Percentiles rank a stretch among this genome's conserved stretches.
phyloP scores from a whole-genome alignment of 1,140 invertebrate species.

The Eumaeus atala region DNA sequence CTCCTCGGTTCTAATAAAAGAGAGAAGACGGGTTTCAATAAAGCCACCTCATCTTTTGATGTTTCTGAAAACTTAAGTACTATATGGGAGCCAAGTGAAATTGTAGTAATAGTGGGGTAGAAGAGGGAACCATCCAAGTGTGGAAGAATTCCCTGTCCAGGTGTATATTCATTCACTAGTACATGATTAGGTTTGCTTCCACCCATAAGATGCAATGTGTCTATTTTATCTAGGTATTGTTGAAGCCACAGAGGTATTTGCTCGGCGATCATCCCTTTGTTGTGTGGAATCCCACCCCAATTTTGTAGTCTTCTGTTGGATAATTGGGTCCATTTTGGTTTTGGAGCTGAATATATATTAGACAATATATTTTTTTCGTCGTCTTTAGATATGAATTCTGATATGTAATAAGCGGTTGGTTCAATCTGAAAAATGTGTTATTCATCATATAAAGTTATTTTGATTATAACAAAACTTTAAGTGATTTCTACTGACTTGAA shows the following conservation, averaged over 20 bases:
- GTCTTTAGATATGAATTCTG: conserved; percentile 89
- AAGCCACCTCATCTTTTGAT: conserved; percentile 32
- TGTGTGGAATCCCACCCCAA: conserved; percentile 95
- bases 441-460: too few species aligned
- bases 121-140: conserved; percentile 97
- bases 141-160: conserved; percentile 95
- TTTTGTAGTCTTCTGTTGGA: conserved; percentile 94
- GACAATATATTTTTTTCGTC: conserved; percentile 86
- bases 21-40: conserved; percentile 72
- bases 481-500: background rate
- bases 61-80: conserved; percentile 88
- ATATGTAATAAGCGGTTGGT: conserved; percentile 87
- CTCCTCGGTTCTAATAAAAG: conserved; percentile 91
- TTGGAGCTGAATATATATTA: conserved; percentile 86
- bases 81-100: conserved; percentile 92
- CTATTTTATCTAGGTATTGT: conserved; percentile 83
- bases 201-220: conserved; percentile 82
- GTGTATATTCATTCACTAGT: conserved; percentile 95
- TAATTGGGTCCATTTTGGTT: conserved; percentile 97
- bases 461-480: conserved; percentile 7
- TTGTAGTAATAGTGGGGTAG: conserved; percentile 93
- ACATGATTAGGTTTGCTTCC: conserved; percentile 93
- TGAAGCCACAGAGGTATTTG: conserved; percentile 90
- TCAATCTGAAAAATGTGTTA: conserved; percentile 76
- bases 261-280: conserved; percentile 96